Percentiles rank a stretch among this genome's conserved stretches.
Conservation (phyloP, 2,113 vertebrate species). For the Erpornis zantholeuca region DNA sequence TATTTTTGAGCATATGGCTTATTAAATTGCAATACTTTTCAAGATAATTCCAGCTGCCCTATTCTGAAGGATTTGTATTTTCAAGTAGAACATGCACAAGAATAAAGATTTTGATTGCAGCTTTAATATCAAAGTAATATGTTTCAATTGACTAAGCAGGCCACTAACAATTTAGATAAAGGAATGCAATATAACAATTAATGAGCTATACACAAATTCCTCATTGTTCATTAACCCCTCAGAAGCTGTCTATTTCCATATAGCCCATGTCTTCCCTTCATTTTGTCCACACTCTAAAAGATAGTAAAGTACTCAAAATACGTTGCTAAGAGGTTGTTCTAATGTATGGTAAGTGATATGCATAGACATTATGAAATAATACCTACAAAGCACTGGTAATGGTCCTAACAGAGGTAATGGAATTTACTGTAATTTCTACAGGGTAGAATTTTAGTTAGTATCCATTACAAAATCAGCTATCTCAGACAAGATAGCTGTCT, state of each 20-base stretch:
- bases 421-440: constrained; percentile 32
- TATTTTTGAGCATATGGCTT: constrained; percentile 55
- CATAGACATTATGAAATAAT: background rate
- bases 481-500: background rate
- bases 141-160: constrained; percentile 73
- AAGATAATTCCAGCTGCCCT: constrained; percentile 46
- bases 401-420: background rate
- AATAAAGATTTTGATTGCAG: constrained; percentile 68
- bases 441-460: constrained; percentile 29
- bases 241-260: background rate
- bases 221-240: constrained; percentile 69
- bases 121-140: constrained; percentile 74
- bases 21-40: constrained; percentile 56
- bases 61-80: constrained; percentile 58
- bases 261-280: background rate
- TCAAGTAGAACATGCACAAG: constrained; percentile 58
- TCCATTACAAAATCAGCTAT: constrained; percentile 13
- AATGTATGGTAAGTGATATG: background rate
- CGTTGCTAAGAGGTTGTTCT: background rate
- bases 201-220: constrained; percentile 65
- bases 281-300: constrained; percentile 15
- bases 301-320: background rate
- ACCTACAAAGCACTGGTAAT: background rate
- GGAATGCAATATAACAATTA: constrained; percentile 70
- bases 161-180: constrained; percentile 73